Conservation (phyloP, 53 echinoderm and acorn worm species). For the Holothuria scabra region DNA sequence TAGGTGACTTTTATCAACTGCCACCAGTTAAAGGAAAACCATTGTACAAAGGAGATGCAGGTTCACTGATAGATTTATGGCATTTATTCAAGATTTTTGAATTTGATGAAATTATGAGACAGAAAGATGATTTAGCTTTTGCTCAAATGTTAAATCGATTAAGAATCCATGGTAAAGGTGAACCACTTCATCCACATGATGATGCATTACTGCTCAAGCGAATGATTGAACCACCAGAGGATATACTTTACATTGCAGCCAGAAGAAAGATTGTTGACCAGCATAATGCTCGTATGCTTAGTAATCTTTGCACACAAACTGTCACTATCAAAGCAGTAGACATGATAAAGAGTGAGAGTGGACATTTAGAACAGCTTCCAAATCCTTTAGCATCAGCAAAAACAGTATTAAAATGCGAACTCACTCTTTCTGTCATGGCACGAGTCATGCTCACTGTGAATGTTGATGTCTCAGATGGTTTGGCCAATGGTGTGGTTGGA, state of each 20-base stretch:
- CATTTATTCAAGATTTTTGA: not conserved
- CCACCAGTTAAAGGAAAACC: slow-evolving; percentile 33
- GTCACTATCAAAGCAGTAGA: slow-evolving; percentile 17
- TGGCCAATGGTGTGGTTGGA: slow-evolving; percentile 44
- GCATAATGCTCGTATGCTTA: slow-evolving; percentile 9
- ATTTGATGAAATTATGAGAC: slow-evolving; percentile 46
- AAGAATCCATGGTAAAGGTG: slow-evolving; percentile 6
- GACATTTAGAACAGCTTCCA: slow-evolving; percentile 3
- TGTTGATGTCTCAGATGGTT: slow-evolving; percentile 26
- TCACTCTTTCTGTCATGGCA: not conserved
- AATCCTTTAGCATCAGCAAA: slow-evolving; percentile 25
- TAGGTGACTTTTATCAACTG: slow-evolving; percentile 46
- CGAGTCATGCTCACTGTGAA: slow-evolving; percentile 37
- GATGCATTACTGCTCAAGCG: not conserved
- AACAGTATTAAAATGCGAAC: slow-evolving; percentile 11
- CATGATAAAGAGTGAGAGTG: not conserved
- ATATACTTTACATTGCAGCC: slow-evolving; percentile 12
- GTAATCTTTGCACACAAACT: slow-evolving; percentile 8
- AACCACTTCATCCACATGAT: not conserved
- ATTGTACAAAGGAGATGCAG: slow-evolving; percentile 13
- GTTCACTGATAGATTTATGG: slow-evolving; percentile 32
- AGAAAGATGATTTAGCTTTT: slow-evolving; percentile 39
- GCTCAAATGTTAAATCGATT: slow-evolving; percentile 24
- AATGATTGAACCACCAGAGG: not conserved
- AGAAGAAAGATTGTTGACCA: slow-evolving; percentile 44